Percentiles rank a stretch among this genome's conserved stretches.
Conservation (phyloP, 2,113 vertebrate genomes). For the Rhegmatorhina hoffmannsi region DNA sequence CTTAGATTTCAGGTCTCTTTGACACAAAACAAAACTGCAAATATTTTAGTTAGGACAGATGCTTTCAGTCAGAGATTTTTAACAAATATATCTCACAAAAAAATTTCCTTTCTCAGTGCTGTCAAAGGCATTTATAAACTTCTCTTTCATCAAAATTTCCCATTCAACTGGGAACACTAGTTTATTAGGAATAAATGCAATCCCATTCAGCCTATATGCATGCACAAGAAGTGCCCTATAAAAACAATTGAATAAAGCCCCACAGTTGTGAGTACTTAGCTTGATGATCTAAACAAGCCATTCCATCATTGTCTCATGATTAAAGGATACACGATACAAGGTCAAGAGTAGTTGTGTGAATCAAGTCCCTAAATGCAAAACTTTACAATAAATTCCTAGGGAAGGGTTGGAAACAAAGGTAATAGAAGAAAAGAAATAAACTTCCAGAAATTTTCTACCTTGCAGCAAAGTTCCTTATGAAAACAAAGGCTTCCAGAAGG, state of each 20-base stretch:
- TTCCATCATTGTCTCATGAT: not conserved
- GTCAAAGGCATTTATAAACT: not conserved
- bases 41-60: not conserved
- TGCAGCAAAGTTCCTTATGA: not conserved
- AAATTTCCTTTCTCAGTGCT: not conserved
- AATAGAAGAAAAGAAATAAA: not conserved
- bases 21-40: not conserved
- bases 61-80: not conserved
- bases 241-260: not conserved
- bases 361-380: not conserved
- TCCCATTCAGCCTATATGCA: not conserved
- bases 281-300: not conserved
- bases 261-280: not conserved
- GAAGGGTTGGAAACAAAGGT: not conserved
- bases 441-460: not conserved
- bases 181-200: not conserved
- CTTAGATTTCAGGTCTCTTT: not conserved
- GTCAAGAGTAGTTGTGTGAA: not conserved
- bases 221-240: fast-evolving
- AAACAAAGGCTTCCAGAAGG: not conserved
- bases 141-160: not conserved
- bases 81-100: not conserved
- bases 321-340: not conserved
- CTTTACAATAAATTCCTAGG: not conserved
- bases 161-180: fast-evolving